Evolutionary conservation across 2,888 invertebrate genomes (phyloP), one percentile per base, ranked within the genome.

Genomic region (Erannis defoliaria): DNA sequence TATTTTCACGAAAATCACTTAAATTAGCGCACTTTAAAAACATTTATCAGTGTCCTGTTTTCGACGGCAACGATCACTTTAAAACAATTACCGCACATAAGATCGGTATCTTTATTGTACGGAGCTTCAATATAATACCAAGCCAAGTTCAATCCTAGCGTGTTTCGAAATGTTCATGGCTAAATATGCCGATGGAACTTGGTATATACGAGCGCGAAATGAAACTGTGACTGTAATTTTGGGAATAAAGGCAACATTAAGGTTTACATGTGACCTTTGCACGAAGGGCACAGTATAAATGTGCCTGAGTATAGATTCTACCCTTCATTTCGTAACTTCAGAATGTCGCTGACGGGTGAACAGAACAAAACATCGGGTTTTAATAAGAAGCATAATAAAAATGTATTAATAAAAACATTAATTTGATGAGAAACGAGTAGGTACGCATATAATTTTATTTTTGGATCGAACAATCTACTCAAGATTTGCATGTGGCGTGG

Each of bases 71-170:
- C 35, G n/a, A 23, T 23, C n/a, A 18, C 12, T 46, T 31, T 45
- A 51, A 48, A 55, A 53, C 54, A 58, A 58, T 59, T 43, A 50
- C 12, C 19, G 53, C 42, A 57, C 43, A 26, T 40, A 51, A 50
- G 51, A 58, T 59, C 18, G 33, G 23, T 42, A 54, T 54, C 59
- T 58, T 62, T 64, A 51, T 46, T 29, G 45, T 37, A 48, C 50
- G 3, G 37, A 46, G 40, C 67, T 65, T 72, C 73, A 72, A 78
- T 74, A 71, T 73, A 73, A 78, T 73, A 70, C 72, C 56, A 67
- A 73, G 78, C 74, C 85, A 86, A 85, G 88, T 88, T 72, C 63
- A 82, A 82, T 75, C 67, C 68, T 88, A 63, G 84, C 89, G 85
- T 89, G 89, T 68, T 70, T 72, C 77, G 72, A 70, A 77, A 72